A percentile compares a stretch with the other conserved stretches of the same genome.
Evolutionary conservation across 2,113 vertebrate species (phyloP).

Genomic region (Andinoacara biseriatus): DNA sequence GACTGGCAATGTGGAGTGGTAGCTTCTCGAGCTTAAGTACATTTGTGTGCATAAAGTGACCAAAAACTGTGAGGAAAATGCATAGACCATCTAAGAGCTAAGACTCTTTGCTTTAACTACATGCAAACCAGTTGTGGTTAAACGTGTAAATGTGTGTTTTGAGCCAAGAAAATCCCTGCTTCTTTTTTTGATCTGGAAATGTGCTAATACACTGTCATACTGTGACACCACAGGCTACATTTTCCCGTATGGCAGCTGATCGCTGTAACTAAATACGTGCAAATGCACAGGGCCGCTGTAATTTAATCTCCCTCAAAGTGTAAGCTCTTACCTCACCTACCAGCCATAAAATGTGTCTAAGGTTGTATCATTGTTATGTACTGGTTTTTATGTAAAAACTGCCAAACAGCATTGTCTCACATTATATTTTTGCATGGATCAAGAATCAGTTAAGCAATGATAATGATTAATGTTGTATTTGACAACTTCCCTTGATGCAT

Average conservation of each 20-base stretch:
- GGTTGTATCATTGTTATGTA: slow-evolving; percentile 1
- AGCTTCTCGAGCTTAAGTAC: no score
- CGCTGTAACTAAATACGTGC: not conserved
- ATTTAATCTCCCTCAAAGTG: slow-evolving; percentile 43
- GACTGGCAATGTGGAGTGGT: not conserved
- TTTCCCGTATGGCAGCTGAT: not conserved
- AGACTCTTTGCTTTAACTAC: not conserved
- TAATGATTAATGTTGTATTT: not conserved
- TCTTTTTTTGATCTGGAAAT: not conserved
- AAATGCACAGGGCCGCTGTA: slow-evolving; percentile 15
- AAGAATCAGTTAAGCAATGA: not conserved
- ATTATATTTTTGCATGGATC: not conserved
- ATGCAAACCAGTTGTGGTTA: not conserved
- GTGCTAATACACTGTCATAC: not conserved
- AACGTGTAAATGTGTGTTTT: not conserved
- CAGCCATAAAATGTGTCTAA: slow-evolving; percentile 21
- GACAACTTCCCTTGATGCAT: not conserved
- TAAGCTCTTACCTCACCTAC: slow-evolving; percentile 26
- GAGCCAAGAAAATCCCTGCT: not conserved
- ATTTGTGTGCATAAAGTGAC: not conserved
- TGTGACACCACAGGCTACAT: not conserved
- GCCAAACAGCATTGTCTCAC: not conserved
- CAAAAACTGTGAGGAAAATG: not conserved
- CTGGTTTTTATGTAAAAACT: not conserved
- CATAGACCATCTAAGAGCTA: not conserved